Base-by-base conservation (phyloP, 2,797 vertebrate species). In the Mustela erminea region DNA sequence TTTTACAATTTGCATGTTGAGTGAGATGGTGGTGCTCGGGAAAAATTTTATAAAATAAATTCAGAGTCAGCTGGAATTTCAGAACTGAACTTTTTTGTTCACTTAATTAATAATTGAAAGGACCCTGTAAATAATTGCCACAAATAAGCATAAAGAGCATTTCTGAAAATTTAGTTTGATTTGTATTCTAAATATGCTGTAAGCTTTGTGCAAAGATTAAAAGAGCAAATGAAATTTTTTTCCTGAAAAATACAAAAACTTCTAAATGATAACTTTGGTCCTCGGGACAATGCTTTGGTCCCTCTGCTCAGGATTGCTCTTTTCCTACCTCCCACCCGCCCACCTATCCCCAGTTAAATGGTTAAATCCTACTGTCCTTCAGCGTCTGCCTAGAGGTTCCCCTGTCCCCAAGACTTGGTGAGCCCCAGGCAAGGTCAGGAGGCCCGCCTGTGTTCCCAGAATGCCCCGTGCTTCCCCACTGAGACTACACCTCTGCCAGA, bases 1-100 rank as follows among this genome's bases (percentile, higher is more conserved):
- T 95, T 97, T 97, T 93, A 86, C 86, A 91, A 96, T 97, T 96
- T 97, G 95, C 94, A 89, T 97, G 54, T 83, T 83, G 85, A 96
- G 29, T 87, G 56, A 80, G 90, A 97, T 72, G 95, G 49, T 25
- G 21, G 60, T 94, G 49, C 78, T 84, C 70, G 74, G 62, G 70
- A 96, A 96, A 81, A 66, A 17, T 83, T 93, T 96, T 78, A 89
- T 77, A 66, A 96, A 93, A 94, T 87, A 66, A 96, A 93, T 94
- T 87, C 60, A 90, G 82, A 82, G 38, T 96, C 90, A 88, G 81
- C 78, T 95, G 54, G 84, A 86, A 97, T 96, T 93, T 83, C 52
- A 83, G 77, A 88, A 72, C 52, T 75, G 56, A 92, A 87, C 84
- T 90, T 86, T 66, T 95, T 85, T 83, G 82, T 46, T 92, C 72